Conservation (phyloP, 2,888 invertebrate species). For the Arge pagana region DNA sequence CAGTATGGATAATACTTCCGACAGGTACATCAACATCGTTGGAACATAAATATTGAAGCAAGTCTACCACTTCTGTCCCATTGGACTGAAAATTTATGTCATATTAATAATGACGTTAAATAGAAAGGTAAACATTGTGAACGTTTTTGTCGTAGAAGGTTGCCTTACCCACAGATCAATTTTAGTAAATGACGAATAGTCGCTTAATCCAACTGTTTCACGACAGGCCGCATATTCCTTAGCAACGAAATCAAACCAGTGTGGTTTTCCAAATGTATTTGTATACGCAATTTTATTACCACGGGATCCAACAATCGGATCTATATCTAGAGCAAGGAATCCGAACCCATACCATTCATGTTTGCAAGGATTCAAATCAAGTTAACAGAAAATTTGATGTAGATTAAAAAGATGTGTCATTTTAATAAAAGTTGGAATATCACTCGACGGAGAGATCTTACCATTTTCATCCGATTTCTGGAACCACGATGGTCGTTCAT, state of each 20-base stretch:
- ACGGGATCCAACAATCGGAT: constrained; percentile 59
- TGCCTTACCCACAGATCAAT: constrained; percentile 76
- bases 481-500: constrained; percentile 94
- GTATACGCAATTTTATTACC: constrained; percentile 76
- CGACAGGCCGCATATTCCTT: constrained; percentile 92
- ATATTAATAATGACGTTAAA: not conserved
- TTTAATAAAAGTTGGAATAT: no score
- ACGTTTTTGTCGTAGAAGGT: no score
- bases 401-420: no score
- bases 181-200: constrained; percentile 97
- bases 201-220: constrained; percentile 89
- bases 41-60: constrained; percentile 91
- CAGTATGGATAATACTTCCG: constrained; percentile 94
- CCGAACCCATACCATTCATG: no score
- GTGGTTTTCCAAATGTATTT: constrained; percentile 87
- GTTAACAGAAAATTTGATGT: no score
- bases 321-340: constrained; percentile 45
- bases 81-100: constrained; percentile 67
- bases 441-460: no score
- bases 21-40: constrained; percentile 94
- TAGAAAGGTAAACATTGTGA: constrained; percentile 3
- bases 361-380: no score
- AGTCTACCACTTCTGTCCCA: constrained; percentile 84
- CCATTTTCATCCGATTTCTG: constrained; percentile 63
- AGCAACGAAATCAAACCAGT: constrained; percentile 88